phyloP scores from a whole-genome alignment of 2,888 invertebrate genomes.

The Acleris emargana region DNA sequence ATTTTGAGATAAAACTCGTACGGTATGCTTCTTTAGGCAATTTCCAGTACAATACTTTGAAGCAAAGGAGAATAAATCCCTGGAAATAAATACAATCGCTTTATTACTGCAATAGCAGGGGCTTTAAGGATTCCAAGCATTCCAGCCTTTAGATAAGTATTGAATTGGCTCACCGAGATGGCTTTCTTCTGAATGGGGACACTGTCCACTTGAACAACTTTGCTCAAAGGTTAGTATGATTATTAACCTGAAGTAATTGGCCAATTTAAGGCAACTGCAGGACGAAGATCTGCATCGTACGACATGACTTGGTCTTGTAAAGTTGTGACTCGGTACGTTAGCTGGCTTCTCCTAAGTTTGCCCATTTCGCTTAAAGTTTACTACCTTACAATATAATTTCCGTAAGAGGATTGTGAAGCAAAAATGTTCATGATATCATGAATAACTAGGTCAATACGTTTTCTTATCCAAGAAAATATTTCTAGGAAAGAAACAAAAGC shows the following conservation, averaged over 20 bases:
- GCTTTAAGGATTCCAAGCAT: not conserved
- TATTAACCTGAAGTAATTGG: slow-evolving; percentile 35
- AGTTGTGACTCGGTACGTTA: slow-evolving; percentile 20
- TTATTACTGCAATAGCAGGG: too few species aligned
- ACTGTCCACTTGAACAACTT: slow-evolving; percentile 22
- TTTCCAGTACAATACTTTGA: not conserved
- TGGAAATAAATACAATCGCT: too few species aligned
- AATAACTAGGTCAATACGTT: too few species aligned
- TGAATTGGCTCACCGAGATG: not conserved
- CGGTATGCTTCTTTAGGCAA: not conserved
- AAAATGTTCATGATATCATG: too few species aligned
- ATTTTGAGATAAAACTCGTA: not conserved
- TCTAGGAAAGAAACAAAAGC: too few species aligned
- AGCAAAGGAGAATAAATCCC: not conserved
- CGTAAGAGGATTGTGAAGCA: not conserved
- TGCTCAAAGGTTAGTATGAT: slow-evolving; percentile 20
- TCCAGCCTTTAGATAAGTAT: not conserved
- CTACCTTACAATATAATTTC: slow-evolving; percentile 22
- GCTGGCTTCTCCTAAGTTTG: slow-evolving; percentile 17
- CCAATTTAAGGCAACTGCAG: slow-evolving; percentile 27
- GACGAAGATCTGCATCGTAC: slow-evolving; percentile 31
- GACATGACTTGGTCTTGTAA: slow-evolving; percentile 17
- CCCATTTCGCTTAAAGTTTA: slow-evolving; percentile 24
- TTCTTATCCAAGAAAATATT: too few species aligned
- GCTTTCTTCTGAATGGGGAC: slow-evolving; percentile 12